Conservation (phyloP, 2,113 vertebrate genomes). For the Neolamprologus cancellatus region DNA sequence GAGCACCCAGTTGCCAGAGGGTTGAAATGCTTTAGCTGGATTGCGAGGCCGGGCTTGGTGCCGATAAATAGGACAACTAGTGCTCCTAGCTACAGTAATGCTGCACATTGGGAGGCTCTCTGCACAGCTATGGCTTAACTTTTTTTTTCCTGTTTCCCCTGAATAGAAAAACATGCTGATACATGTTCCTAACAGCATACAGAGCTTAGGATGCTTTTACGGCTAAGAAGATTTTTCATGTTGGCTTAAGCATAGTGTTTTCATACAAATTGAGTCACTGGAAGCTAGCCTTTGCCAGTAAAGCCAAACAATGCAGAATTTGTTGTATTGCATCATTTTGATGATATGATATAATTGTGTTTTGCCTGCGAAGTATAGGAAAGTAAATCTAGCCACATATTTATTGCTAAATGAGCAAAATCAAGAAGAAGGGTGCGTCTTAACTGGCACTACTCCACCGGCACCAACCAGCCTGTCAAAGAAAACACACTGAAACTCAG, state of each 20-base stretch:
- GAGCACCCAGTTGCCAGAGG: background rate
- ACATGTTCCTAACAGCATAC: background rate
- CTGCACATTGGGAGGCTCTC: background rate
- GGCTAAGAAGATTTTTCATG: background rate
- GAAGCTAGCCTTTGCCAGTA: background rate
- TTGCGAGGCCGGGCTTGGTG: background rate
- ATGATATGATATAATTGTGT: background rate
- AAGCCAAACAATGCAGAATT: background rate
- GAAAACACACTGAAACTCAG: background rate
- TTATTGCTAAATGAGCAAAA: background rate
- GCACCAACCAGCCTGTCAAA: background rate
- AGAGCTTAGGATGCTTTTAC: background rate
- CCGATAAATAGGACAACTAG: constrained; percentile 21
- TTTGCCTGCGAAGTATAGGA: background rate
- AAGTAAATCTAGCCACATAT: background rate
- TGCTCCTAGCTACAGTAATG: constrained; percentile 4
- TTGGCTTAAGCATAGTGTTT: background rate
- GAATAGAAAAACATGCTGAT: background rate
- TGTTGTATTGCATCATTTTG: background rate
- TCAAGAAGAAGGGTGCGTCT: background rate
- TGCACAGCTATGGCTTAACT: background rate
- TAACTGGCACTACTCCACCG: background rate
- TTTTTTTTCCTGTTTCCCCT: background rate
- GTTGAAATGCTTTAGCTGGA: constrained; percentile 12
- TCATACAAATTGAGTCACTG: background rate